phyloP scores from a whole-genome alignment of 1,140 invertebrate genomes.

The Sitobion miscanthi region DNA sequence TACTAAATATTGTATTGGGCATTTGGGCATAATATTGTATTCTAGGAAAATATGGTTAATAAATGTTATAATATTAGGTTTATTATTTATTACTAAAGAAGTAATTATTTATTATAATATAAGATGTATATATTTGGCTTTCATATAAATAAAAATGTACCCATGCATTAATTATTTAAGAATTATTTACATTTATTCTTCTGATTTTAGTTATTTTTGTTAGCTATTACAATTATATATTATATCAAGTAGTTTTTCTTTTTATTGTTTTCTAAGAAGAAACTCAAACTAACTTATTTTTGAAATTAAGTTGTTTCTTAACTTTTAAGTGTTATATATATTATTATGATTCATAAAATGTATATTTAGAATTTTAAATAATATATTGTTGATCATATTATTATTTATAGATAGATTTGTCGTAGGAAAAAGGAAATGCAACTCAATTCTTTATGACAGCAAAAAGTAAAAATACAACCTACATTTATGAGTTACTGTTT shows the following conservation, averaged over 20 bases:
- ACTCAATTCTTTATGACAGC: background rate
- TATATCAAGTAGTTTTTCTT: background rate
- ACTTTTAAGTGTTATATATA: background rate
- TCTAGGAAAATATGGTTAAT: background rate
- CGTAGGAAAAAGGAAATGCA: background rate
- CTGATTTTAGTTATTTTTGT: background rate
- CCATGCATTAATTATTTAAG: background rate
- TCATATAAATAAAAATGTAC: too few species aligned
- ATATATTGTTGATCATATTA: background rate
- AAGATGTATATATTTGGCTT: too few species aligned
- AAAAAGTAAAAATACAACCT: background rate
- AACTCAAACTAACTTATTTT: background rate
- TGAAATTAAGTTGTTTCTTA: background rate
- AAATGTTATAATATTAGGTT: too few species aligned
- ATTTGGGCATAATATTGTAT: background rate
- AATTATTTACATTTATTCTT: background rate
- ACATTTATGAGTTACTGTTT: background rate
- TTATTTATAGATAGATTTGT: background rate
- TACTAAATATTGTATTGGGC: background rate
- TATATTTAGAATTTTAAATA: background rate
- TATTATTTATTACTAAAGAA: too few species aligned
- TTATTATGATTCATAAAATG: background rate
- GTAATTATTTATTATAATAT: too few species aligned
- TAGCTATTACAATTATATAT: background rate
- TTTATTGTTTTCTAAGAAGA: background rate